A percentile compares a stretch with the other conserved stretches of the same genome.
Conservation (phyloP, 2,797 vertebrate genomes). For the Lycodopsis pacificus region DNA sequence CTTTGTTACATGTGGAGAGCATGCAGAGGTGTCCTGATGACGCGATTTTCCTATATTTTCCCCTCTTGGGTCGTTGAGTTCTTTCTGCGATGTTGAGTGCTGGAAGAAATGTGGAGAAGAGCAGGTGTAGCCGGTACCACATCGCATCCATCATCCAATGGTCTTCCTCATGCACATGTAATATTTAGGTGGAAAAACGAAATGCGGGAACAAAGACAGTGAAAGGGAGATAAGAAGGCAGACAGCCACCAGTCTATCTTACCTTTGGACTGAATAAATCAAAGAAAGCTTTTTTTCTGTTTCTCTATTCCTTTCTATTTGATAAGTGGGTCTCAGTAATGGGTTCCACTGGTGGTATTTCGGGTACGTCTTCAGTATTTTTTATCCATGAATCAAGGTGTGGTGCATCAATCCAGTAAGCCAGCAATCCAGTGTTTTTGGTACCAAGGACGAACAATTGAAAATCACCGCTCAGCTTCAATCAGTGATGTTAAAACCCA, state of each 20-base stretch:
- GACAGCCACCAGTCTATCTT: neutral
- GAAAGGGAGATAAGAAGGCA: conserved; percentile 1
- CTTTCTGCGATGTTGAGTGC: conserved; percentile 1
- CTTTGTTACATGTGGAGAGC: conserved; percentile 9
- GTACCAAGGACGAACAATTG: too few species aligned
- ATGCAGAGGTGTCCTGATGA: neutral
- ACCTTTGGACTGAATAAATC: conserved; percentile 9
- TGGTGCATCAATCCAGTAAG: neutral
- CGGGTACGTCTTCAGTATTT: conserved; percentile 6
- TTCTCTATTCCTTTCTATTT: conserved; percentile 11
- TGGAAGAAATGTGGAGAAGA: conserved; percentile 31
- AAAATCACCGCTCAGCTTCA: too few species aligned
- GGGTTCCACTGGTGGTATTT: conserved; percentile 13
- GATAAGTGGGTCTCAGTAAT: conserved; percentile 9
- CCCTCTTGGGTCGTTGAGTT: conserved; percentile 9
- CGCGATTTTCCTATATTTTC: neutral
- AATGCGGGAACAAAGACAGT: conserved; percentile 19
- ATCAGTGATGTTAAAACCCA: too few species aligned
- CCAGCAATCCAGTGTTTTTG: too few species aligned
- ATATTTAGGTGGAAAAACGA: conserved; percentile 51
- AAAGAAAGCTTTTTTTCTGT: neutral
- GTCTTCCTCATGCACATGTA: conserved; percentile 44
- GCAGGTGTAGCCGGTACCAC: conserved; percentile 19
- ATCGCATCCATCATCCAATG: conserved; percentile 40
- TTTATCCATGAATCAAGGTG: neutral